A percentile compares a stretch with the other conserved stretches of the same genome.
phyloP scores from a whole-genome alignment of 2,888 invertebrate genomes.

The Coelogynopora nodosa region DNA sequence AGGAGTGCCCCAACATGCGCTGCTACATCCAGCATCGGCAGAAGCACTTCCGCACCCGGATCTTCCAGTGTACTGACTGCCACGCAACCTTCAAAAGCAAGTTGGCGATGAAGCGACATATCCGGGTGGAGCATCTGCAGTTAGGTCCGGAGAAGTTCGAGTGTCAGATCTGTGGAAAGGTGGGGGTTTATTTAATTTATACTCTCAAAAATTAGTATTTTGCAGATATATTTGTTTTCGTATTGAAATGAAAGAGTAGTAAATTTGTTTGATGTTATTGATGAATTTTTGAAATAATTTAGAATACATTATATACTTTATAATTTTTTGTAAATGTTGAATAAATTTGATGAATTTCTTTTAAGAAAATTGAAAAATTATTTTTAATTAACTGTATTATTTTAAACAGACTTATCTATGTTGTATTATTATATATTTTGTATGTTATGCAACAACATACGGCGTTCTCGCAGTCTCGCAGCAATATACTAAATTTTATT shows the following conservation, averaged over 20 bases:
- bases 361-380: too few species aligned
- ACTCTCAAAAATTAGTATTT: too few species aligned
- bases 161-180: conserved; percentile 88
- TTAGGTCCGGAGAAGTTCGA: conserved; percentile 96
- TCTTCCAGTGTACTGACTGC: conserved; percentile 46
- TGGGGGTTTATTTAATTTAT: conserved; percentile 57
- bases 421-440: too few species aligned
- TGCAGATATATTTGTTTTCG: background rate
- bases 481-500: too few species aligned
- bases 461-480: too few species aligned
- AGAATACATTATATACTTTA: too few species aligned
- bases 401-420: too few species aligned
- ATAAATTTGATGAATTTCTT: too few species aligned
- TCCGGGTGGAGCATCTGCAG: conserved; percentile 73
- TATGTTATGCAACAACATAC: too few species aligned
- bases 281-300: too few species aligned
- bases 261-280: background rate
- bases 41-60: conserved; percentile 46
- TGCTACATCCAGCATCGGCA: conserved; percentile 39
- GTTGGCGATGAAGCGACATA: conserved; percentile 78
- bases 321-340: too few species aligned
- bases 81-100: conserved; percentile 46
- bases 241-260: background rate
- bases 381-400: too few species aligned
- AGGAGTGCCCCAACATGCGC: conserved; percentile 43